Conservation (phyloP, 1,140 invertebrate genomes). For the Drosophila kanapiae region DNA sequence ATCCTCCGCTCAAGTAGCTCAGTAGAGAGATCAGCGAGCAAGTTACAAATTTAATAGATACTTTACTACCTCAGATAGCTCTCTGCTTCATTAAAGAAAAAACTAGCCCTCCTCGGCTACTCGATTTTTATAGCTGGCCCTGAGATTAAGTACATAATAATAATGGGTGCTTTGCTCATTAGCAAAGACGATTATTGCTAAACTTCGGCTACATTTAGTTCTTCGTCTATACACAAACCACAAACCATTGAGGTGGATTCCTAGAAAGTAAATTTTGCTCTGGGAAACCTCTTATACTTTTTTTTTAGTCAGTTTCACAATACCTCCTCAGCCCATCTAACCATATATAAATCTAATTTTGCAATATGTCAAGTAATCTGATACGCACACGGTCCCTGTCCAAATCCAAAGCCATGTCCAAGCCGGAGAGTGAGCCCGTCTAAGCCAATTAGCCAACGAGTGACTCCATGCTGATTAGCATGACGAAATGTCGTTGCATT, state of each 20-base stretch:
- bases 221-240: conserved; percentile 6
- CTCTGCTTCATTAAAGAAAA: conserved; percentile 20
- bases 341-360: conserved; percentile 50
- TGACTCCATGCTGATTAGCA: conserved; percentile 76
- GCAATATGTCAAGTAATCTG: conserved; percentile 53
- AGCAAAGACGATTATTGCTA: conserved; percentile 5
- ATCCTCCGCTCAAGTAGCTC: conserved; percentile 10
- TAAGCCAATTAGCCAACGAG: conserved; percentile 69
- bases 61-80: background rate
- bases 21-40: conserved; percentile 1
- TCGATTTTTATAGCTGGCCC: conserved; percentile 10
- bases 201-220: conserved; percentile 2
- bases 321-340: conserved; percentile 19
- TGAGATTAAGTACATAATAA: conserved; percentile 6
- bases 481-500: conserved; percentile 77
- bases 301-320: conserved; percentile 16
- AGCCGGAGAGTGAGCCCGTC: conserved; percentile 34
- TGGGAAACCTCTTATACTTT: too few species aligned
- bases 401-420: conserved; percentile 26
- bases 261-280: background rate
- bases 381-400: conserved; percentile 29
- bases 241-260: background rate
- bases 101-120: background rate
- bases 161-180: conserved; percentile 40
- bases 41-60: conserved; percentile 1